Conservation (phyloP, 2,113 vertebrate genomes). For the Burhinus bistriatus region DNA sequence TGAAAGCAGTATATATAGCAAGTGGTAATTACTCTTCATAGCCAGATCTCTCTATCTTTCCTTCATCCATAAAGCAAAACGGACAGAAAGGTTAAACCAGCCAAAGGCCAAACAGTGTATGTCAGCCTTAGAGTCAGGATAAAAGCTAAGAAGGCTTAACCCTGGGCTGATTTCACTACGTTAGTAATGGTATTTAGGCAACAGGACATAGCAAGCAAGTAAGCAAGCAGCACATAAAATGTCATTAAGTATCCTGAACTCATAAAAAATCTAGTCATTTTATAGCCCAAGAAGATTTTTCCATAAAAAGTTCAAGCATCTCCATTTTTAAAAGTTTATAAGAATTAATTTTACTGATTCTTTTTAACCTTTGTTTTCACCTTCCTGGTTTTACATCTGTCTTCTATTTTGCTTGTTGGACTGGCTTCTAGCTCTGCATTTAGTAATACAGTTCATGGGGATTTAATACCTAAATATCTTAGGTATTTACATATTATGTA, state of each 20-base stretch:
- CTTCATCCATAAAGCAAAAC: not conserved
- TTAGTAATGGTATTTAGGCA: not conserved
- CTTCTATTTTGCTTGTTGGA: not conserved
- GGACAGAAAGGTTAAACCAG: constrained; percentile 4
- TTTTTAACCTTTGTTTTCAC: not conserved
- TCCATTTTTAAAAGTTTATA: not conserved
- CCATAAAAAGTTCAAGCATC: not conserved
- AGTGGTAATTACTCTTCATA: not conserved
- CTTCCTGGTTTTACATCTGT: not conserved
- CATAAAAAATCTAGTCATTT: not conserved
- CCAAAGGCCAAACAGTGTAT: not conserved
- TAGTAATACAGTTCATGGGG: not conserved
- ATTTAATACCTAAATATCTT: not conserved
- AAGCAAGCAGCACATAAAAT: not conserved
- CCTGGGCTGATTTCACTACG: not conserved
- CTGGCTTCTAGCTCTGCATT: not conserved
- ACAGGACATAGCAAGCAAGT: not conserved
- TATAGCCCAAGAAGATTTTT: not conserved
- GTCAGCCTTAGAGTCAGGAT: not conserved
- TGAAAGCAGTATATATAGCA: not conserved
- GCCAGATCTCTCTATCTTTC: not conserved
- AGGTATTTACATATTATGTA: not conserved
- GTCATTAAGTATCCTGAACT: not conserved
- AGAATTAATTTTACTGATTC: not conserved
- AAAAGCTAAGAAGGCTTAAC: not conserved